Evolutionary conservation across 2,888 invertebrate species (phyloP), one percentile per base, ranked within the genome.

Genomic region (Dryadula phaetusa): DNA sequence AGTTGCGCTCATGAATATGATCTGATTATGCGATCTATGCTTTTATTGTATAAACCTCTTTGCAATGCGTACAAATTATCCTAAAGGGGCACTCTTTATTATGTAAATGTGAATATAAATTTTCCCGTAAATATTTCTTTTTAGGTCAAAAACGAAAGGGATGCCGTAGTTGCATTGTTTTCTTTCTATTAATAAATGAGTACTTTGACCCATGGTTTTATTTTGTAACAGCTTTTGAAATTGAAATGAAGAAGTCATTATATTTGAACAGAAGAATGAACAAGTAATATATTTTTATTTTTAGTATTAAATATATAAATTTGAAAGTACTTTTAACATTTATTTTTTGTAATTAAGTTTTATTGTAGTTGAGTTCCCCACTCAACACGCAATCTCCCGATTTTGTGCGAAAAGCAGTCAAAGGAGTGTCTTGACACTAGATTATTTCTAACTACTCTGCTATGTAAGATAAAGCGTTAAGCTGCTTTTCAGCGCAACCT

Each of bases 51-150:
- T 77, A 79, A 80, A 76, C 67, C 76, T 76, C 79, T 82, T 79
- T 76, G 82, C 79, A 76, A 75, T 79, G 84, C 83, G 77, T 87
- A 87, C 83, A 82, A 85, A 88, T 87, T 77, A 79, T 80, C 79
- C 78, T 76, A 79, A 86, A 87, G 80, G 79, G 76, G 74, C 77
- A 74, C 72, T 79, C 77, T 79, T 76, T 82, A 80, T 84, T 83
- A 87, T 85, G 85, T 77, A 85, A 84, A 86, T 86, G 81, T 76
- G 77, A 75, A 76, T 79, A 82, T 85, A 82, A 82, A 83, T 83
- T 81, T 80, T 73, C 77, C 75, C 75, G 76, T 74, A 70, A 79
- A 72, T 75, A 75, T 75, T 76, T 74, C 69, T 78, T 77, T 82
- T 77, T 79, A 76, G 79, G 83, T 79, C 78, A 80, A 69, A 77